Percentiles rank a stretch among this genome's conserved stretches.
These are phyloP conservation scores for Xerus inauris DNA, from an alignment of 2,113 vertebrate genomes.

Conservation along the genomic window DNA sequence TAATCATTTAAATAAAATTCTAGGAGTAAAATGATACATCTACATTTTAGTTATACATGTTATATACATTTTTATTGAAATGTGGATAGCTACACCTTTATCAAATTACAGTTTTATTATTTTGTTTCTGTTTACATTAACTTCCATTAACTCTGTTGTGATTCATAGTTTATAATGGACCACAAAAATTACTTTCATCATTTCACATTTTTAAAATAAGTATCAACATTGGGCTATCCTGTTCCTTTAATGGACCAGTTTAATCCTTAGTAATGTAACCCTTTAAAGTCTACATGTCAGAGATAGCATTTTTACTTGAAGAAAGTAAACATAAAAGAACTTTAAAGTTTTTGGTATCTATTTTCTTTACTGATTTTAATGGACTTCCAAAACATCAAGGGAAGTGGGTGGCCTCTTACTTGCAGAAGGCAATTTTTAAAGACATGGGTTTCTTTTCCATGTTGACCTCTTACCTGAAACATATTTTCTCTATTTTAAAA, in stretches of 20 bases:
- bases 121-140: constrained; percentile 85
- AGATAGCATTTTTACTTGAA: constrained; percentile 75
- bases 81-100: constrained; percentile 80
- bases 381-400: constrained; percentile 65
- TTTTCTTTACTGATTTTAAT: constrained; percentile 76
- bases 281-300: constrained; percentile 78
- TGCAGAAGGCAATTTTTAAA: constrained; percentile 60
- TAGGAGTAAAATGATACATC: constrained; percentile 81
- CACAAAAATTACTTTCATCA: constrained; percentile 85
- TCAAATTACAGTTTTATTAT: constrained; percentile 85
- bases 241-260: constrained; percentile 82
- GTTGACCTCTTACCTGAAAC: constrained; percentile 36
- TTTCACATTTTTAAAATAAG: constrained; percentile 84
- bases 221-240: constrained; percentile 80
- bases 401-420: constrained; percentile 70
- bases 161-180: constrained; percentile 85
- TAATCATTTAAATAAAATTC: constrained; percentile 77
- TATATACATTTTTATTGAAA: constrained; percentile 82
- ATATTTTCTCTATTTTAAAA: constrained; percentile 51
- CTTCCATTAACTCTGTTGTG: constrained; percentile 88
- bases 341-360: constrained; percentile 77
- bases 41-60: constrained; percentile 78
- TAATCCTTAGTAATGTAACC: constrained; percentile 85
- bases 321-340: constrained; percentile 78
- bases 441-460: constrained; percentile 49